These are phyloP conservation scores for Merodon equestris DNA, from an alignment of 2,888 invertebrate species.

Conservation along the genomic window DNA sequence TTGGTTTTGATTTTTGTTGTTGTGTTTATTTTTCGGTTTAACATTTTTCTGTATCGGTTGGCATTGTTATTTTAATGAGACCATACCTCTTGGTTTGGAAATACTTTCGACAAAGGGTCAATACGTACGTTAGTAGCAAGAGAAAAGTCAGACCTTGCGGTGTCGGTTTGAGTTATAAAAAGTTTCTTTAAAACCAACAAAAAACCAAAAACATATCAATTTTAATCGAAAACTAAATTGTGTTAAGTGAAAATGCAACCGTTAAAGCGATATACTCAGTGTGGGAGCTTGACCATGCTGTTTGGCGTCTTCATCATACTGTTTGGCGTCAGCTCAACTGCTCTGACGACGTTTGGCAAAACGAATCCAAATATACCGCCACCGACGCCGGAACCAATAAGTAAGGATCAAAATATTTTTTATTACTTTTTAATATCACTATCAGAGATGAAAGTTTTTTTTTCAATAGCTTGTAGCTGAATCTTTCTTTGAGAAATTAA, in stretches of 20 bases:
- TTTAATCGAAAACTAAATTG: neutral
- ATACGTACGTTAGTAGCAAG: slow-evolving; percentile 36
- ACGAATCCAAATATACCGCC: slow-evolving; percentile 82
- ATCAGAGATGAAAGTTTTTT: too few relatives aligned
- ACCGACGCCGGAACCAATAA: slow-evolving; percentile 81
- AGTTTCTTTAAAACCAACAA: slow-evolving; percentile 13
- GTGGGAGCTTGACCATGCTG: slow-evolving; percentile 79
- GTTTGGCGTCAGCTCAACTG: slow-evolving; percentile 81
- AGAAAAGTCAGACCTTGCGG: slow-evolving; percentile 24
- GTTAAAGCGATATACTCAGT: slow-evolving; percentile 78
- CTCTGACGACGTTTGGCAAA: slow-evolving; percentile 86
- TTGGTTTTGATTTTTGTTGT: neutral
- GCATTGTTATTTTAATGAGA: slow-evolving; percentile 51
- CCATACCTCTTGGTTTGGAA: slow-evolving; percentile 61
- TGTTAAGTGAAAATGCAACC: slow-evolving; percentile 75
- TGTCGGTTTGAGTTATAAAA: slow-evolving; percentile 35
- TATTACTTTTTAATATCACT: too few relatives aligned
- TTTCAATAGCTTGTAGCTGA: too few relatives aligned
- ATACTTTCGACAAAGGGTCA: slow-evolving; percentile 51
- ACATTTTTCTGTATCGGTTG: neutral
- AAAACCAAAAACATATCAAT: slow-evolving; percentile 4
- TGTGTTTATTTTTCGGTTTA: neutral
- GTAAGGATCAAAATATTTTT: slow-evolving; percentile 78
- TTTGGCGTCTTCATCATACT: slow-evolving; percentile 78
- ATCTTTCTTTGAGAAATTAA: too few relatives aligned